Conservation (phyloP, 2,888 invertebrate species). For the Trissoscelio sp. region DNA sequence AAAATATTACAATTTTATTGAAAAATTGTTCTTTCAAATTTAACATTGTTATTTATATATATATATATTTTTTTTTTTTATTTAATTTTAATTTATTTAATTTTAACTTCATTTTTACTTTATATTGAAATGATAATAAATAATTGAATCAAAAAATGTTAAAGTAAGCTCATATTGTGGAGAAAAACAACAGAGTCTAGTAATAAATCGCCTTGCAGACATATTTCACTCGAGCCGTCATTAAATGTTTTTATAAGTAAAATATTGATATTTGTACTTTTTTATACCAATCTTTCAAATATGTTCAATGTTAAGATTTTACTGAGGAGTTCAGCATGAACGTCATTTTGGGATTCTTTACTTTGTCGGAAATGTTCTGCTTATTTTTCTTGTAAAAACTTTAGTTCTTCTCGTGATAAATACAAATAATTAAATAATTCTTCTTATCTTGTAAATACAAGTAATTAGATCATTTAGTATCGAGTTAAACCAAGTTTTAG, state of each 20-base stretch:
- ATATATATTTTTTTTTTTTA: too few relatives aligned
- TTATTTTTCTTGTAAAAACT: neutral
- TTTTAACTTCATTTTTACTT: too few relatives aligned
- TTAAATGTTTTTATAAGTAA: slow-evolving; percentile 8
- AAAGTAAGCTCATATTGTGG: too few relatives aligned
- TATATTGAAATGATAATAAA: too few relatives aligned
- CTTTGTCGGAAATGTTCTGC: neutral
- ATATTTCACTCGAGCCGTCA: slow-evolving; percentile 17
- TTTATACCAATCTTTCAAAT: slow-evolving; percentile 13
- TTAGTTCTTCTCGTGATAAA: too few relatives aligned
- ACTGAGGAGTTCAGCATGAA: slow-evolving; percentile 2
- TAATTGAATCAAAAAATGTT: too few relatives aligned
- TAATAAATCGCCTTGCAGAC: neutral
- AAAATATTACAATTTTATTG: too few relatives aligned
- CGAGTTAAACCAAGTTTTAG: neutral
- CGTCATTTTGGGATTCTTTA: slow-evolving; percentile 5
- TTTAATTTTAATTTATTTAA: too few relatives aligned
- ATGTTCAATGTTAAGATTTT: slow-evolving; percentile 8
- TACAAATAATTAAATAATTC: too few relatives aligned
- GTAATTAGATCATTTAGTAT: neutral
- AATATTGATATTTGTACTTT: slow-evolving; percentile 29
- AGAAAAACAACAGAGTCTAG: neutral
- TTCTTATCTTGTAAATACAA: neutral
- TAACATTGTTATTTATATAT: too few relatives aligned
- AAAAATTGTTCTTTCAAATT: too few relatives aligned